phyloP scores from a whole-genome alignment of 1,140 invertebrate species.

The Fopius arisanus region DNA sequence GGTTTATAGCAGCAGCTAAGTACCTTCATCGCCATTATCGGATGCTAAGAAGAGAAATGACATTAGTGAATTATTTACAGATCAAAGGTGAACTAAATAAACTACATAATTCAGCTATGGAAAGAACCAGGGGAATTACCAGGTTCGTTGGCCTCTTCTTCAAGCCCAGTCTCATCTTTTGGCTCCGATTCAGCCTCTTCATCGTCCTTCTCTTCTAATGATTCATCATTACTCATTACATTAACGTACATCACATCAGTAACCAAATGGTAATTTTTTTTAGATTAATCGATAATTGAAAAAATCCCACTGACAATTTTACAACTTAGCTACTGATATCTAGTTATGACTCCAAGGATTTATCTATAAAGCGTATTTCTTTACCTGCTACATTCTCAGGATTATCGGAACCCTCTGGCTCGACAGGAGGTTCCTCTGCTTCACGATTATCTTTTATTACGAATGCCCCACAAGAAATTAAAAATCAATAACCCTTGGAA shows the following conservation, averaged over 20 bases:
- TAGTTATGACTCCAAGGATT: neutral
- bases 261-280: no score
- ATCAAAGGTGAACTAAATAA: neutral
- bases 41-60: conserved; percentile 11
- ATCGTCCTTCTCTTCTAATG: conserved; percentile 22
- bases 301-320: no score
- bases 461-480: neutral
- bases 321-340: no score
- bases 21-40: conserved; percentile 18
- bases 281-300: no score
- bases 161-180: conserved; percentile 29
- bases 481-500: neutral
- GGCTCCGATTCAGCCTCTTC: conserved; percentile 16
- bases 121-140: neutral
- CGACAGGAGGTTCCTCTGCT: neutral
- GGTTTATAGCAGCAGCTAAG: neutral
- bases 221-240: conserved; percentile 5
- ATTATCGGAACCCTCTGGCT: neutral
- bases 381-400: neutral
- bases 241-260: neutral
- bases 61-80: neutral
- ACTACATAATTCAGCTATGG: neutral
- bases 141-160: neutral
- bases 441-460: neutral
- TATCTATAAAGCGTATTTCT: neutral